Percentiles rank a stretch among this genome's conserved stretches.
phyloP scores from a whole-genome alignment of 2,888 invertebrate genomes.

The Nebria salina region DNA sequence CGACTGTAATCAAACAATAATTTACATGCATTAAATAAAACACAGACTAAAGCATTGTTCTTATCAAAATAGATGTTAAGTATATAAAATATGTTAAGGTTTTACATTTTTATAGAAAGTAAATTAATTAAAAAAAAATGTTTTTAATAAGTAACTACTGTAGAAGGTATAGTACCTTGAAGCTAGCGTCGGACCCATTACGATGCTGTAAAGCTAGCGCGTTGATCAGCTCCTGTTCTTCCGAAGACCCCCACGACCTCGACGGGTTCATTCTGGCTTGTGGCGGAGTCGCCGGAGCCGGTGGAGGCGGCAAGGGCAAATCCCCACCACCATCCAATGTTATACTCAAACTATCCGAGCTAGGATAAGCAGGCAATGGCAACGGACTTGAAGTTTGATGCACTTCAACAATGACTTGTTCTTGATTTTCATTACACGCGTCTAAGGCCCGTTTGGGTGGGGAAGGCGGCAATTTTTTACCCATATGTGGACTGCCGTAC shows the following conservation, averaged over 20 bases:
- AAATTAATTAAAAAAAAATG: too few species aligned
- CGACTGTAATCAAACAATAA: constrained; percentile 69
- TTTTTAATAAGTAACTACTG: too few species aligned
- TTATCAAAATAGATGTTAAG: too few species aligned
- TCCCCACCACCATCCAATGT: constrained; percentile 66
- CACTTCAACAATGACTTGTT: constrained; percentile 62
- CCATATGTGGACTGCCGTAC: constrained; percentile 74
- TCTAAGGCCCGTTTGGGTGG: constrained; percentile 78
- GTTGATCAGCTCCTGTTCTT: constrained; percentile 62
- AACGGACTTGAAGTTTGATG: constrained; percentile 68
- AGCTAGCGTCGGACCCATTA: constrained; percentile 84
- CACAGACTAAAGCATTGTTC: neutral
- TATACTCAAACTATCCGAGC: constrained; percentile 72
- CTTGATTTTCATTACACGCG: constrained; percentile 54
- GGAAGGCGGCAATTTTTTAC: constrained; percentile 82
- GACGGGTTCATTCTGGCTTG: constrained; percentile 65
- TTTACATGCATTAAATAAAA: constrained; percentile 25
- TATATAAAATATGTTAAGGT: too few species aligned
- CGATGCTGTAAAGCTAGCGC: constrained; percentile 68
- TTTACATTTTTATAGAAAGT: too few species aligned
- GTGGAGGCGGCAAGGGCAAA: constrained; percentile 73
- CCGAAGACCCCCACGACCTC: constrained; percentile 67
- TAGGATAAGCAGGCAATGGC: constrained; percentile 72
- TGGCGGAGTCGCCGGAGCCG: constrained; percentile 73
- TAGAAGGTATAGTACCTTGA: constrained; percentile 69